phyloP scores from a whole-genome alignment of 2,797 vertebrate species.

The Sarcoramphus papa region DNA sequence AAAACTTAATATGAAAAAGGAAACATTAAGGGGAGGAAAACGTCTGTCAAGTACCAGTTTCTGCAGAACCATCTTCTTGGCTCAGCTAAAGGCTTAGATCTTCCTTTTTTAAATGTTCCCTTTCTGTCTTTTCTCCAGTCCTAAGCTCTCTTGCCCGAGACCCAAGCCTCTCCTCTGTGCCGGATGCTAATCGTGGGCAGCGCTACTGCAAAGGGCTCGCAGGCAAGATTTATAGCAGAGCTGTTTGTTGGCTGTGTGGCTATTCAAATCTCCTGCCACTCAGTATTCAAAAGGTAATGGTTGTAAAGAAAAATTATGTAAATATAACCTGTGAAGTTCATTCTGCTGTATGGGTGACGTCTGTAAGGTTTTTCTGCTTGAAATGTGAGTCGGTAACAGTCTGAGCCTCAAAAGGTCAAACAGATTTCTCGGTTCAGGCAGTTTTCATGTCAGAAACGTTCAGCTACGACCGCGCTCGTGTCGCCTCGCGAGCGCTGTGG shows the following conservation, averaged over 20 bases:
- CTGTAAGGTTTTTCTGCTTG: not conserved
- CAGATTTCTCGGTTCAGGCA: not conserved
- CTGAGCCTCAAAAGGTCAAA: not conserved
- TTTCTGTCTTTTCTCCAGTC: not conserved
- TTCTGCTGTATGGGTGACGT: not conserved
- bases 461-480: not conserved
- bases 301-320: not conserved
- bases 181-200: not conserved
- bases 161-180: not conserved
- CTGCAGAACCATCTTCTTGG: not conserved
- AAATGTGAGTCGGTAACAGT: not conserved
- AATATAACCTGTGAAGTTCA: not conserved
- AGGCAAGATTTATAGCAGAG: not conserved
- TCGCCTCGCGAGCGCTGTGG: not conserved
- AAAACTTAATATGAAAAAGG: not conserved
- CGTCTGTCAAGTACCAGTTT: not conserved
- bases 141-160: not conserved
- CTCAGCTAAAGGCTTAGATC: not conserved
- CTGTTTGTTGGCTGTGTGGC: not conserved
- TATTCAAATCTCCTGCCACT: not conserved
- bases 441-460: not conserved
- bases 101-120: not conserved
- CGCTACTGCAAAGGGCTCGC: not conserved
- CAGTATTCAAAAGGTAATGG: rapidly evolving
- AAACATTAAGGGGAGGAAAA: not conserved